Evolutionary conservation across 2,888 invertebrate genomes (phyloP).

Genomic region (Lysandra coridon): DNA sequence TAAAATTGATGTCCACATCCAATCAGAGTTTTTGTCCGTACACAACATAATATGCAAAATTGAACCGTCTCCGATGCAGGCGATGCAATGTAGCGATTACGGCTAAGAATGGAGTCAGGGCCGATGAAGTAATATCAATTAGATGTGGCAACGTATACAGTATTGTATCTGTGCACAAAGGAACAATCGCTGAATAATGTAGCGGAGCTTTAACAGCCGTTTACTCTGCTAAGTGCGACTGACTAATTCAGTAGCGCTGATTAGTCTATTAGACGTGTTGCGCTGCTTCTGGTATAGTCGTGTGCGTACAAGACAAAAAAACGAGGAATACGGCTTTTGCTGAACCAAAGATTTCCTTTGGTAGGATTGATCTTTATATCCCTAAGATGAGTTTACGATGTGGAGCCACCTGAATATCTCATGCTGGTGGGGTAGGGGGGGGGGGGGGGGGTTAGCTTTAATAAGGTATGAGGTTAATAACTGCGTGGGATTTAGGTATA

Average conservation of each 20-base stretch:
- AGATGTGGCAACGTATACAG: conserved; percentile 28
- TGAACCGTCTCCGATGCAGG: conserved; percentile 17
- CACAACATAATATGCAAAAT: conserved; percentile 12
- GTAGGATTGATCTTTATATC: no score
- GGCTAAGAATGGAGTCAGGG: conserved; percentile 29
- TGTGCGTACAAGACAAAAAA: no score
- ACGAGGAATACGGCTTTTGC: no score
- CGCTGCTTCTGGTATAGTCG: no score
- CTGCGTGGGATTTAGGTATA: no score
- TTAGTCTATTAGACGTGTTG: not conserved
- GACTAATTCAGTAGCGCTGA: conserved; percentile 7
- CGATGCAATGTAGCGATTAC: conserved; percentile 29
- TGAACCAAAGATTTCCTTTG: no score
- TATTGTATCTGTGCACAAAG: conserved; percentile 28
- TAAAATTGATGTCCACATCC: not conserved
- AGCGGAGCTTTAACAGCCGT: conserved; percentile 1
- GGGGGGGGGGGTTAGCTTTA: no score
- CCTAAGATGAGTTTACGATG: no score
- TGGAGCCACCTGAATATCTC: no score
- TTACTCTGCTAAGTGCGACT: conserved; percentile 4
- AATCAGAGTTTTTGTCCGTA: not conserved
- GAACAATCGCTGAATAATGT: conserved; percentile 26
- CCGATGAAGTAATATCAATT: conserved; percentile 30
- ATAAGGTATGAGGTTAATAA: no score
- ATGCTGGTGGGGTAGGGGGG: no score